Evolutionary conservation across 1,140 invertebrate species (phyloP).

Genomic region (Sitophilus oryzae): DNA sequence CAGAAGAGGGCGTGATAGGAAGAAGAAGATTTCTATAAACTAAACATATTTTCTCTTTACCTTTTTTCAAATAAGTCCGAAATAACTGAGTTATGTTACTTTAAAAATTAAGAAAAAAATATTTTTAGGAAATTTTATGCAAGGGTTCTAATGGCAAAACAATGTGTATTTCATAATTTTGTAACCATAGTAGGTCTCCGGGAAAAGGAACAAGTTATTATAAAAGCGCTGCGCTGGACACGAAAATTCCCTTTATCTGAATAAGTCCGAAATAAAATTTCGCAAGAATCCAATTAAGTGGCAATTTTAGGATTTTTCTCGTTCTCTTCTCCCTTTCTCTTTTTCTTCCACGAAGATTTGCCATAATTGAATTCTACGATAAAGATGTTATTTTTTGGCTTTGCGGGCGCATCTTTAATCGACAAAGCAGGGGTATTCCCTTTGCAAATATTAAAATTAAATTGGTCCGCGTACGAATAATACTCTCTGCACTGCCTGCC

Average conservation of each 20-base stretch:
- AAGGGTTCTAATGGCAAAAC: no score
- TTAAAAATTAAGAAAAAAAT: no score
- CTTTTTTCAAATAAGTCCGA: no score
- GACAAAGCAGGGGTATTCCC: constrained; percentile 16
- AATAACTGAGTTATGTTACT: no score
- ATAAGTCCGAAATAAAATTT: constrained; percentile 27
- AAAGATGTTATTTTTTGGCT: constrained; percentile 25
- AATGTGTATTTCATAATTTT: no score
- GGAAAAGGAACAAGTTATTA: constrained; percentile 10
- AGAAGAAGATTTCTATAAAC: no score
- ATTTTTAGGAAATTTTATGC: no score
- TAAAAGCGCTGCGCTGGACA: constrained; percentile 29
- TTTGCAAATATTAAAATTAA: constrained; percentile 24
- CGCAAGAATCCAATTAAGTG: constrained; percentile 30
- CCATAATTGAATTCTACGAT: constrained; percentile 30
- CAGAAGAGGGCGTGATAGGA: no score
- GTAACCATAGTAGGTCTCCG: no score
- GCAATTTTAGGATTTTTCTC: constrained; percentile 25
- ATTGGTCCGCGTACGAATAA: constrained; percentile 15
- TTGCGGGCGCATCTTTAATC: constrained; percentile 12
- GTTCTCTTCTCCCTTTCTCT: constrained; percentile 9
- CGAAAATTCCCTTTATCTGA: constrained; percentile 24
- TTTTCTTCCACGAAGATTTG: constrained; percentile 25
- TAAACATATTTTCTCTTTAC: no score
- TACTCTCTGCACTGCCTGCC: background rate